Evolutionary conservation across 2,113 vertebrate genomes (phyloP), one percentile per base, ranked within the genome.

Genomic region (Murina feae): DNA sequence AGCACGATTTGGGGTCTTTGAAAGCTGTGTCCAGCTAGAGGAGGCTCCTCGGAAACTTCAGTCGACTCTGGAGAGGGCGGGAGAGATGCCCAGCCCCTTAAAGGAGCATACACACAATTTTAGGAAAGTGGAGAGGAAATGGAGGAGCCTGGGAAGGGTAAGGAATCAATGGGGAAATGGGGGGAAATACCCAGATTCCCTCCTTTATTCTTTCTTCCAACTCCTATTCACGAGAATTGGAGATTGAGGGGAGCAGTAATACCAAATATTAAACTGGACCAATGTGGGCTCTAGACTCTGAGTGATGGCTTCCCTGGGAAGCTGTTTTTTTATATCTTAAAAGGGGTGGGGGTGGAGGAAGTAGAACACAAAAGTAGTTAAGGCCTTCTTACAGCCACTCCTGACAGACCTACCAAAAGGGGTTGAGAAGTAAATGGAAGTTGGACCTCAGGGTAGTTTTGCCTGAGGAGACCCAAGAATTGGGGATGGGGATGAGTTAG

Each of bases 41-140:
- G 49, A 94, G 91, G 84, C 89, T 96, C 91, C 95, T 87, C 78
- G 80, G 96, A 97, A 97, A 97, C 96, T 97, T 96, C 89, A 39
- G 95, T 55, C 58, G 89, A 63, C 92, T 96, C 85, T 25, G 55
- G 49, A 90, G 92, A 92, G 79, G 89, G 78, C 82, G 91, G 95
- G 76, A 86, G 88, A 81, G 92, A 89, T 91, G 96, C 93, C 96
- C 97, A 90, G 87, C 96, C 97, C 85, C 97, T 97, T 97, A 97
- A 97, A 97, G 97, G 96, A 92, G 96, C 96, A 97, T 23, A 74
- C 97, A 74, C 96, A 87, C 95, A 58, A 32, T 96, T 96, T 74
- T 91, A 66, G 53, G 44, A 65, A 92, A 93, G 93, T 89, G 78
- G 66, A 83, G 53, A 92, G 72, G 49, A 90, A 80, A 65, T 53